phyloP scores from a whole-genome alignment of 2,113 vertebrate species.

The Dendropsophus ebraccatus region DNA sequence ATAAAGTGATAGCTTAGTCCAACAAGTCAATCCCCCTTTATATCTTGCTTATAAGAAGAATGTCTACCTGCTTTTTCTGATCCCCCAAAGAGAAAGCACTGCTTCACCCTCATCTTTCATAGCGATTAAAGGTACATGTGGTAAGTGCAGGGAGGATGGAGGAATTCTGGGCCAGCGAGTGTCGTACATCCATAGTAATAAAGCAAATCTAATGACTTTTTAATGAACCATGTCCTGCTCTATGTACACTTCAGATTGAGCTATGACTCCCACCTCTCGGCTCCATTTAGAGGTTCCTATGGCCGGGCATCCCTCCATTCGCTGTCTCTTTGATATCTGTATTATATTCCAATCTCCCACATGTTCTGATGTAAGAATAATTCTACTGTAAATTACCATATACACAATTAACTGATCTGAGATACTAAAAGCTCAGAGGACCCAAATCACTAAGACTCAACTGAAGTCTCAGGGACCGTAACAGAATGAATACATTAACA shows the following conservation, averaged over 20 bases:
- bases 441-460: slow-evolving; percentile 40
- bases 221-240: slow-evolving; percentile 36
- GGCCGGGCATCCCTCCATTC: slow-evolving; percentile 25
- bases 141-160: not conserved
- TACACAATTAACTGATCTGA: slow-evolving; percentile 54
- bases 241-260: slow-evolving; percentile 25
- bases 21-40: no score
- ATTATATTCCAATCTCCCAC: slow-evolving; percentile 42
- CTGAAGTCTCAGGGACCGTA: slow-evolving; percentile 47
- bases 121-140: not conserved
- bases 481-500: slow-evolving; percentile 49
- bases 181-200: slow-evolving; percentile 36
- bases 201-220: slow-evolving; percentile 29
- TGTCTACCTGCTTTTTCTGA: no score
- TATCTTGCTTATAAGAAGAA: no score
- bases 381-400: slow-evolving; percentile 55
- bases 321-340: slow-evolving; percentile 33
- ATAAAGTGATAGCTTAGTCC: no score
- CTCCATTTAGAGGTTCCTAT: not conserved
- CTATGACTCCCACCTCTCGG: not conserved
- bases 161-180: not conserved
- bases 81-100: no score
- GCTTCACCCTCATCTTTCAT: not conserved
- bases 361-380: slow-evolving; percentile 40
- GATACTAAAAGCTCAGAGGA: slow-evolving; percentile 51